A percentile compares a stretch with the other conserved stretches of the same genome.
These are phyloP conservation scores for Amphipoea oculea DNA, from an alignment of 2,888 invertebrate genomes.

Conservation along the genomic window DNA sequence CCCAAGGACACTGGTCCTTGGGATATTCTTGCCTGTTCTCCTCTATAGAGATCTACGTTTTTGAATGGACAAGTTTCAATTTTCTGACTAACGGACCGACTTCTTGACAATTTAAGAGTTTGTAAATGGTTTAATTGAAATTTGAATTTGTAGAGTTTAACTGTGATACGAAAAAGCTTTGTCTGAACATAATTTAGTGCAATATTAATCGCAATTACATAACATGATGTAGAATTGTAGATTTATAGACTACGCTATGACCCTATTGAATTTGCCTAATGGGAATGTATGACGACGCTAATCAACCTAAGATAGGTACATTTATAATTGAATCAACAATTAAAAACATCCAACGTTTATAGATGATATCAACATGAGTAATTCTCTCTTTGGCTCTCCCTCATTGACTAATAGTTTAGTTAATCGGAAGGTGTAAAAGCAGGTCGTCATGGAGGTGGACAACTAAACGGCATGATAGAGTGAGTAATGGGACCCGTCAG, in stretches of 20 bases:
- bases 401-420: too few relatives aligned
- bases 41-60: background rate
- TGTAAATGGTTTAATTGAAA: background rate
- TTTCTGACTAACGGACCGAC: background rate
- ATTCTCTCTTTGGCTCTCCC: background rate
- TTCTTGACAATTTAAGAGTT: background rate
- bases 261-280: background rate
- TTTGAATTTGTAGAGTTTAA: too few relatives aligned
- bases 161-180: background rate
- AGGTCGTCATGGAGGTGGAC: slow-evolving; percentile 56
- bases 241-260: background rate
- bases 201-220: background rate
- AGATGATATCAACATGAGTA: background rate
- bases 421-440: slow-evolving; percentile 38
- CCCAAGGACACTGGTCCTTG: too few relatives aligned
- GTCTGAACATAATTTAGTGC: background rate
- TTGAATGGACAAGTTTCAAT: background rate
- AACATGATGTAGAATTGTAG: background rate
- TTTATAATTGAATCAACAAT: too few relatives aligned
- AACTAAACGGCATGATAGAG: slow-evolving; percentile 64
- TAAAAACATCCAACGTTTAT: too few relatives aligned
- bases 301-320: background rate
- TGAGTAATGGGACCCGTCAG: slow-evolving; percentile 73
- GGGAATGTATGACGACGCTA: background rate
- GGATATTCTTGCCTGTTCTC: background rate